Percentiles rank a stretch among this genome's conserved stretches.
These are phyloP conservation scores for Trachelus troglodyta DNA, from an alignment of 2,888 invertebrate genomes.

Conservation along the genomic window DNA sequence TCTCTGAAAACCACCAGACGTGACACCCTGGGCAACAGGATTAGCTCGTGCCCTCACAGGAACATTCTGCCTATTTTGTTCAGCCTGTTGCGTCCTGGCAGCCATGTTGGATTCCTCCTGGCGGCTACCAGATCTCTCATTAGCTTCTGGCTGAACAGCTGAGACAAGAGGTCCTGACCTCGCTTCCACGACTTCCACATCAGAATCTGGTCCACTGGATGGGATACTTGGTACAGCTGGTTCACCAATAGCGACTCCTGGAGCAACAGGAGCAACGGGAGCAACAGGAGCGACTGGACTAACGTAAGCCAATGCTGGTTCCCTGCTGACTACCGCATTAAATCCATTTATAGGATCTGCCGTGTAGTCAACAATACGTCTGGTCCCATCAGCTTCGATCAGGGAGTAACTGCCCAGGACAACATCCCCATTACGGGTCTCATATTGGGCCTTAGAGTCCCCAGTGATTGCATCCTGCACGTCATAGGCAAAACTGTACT, in stretches of 20 bases:
- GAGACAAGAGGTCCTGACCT: slow-evolving; percentile 44
- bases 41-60: slow-evolving; percentile 41
- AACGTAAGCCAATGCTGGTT: slow-evolving; percentile 58
- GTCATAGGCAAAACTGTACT: slow-evolving; percentile 58
- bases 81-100: neutral
- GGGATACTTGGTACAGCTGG: slow-evolving; percentile 44
- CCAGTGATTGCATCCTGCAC: slow-evolving; percentile 57
- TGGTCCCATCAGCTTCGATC: slow-evolving; percentile 57
- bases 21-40: slow-evolving; percentile 16
- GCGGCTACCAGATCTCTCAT: too few species aligned
- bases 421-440: slow-evolving; percentile 54
- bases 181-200: slow-evolving; percentile 59
- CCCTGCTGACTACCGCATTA: slow-evolving; percentile 62
- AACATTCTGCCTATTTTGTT: slow-evolving; percentile 10
- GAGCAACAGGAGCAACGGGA: slow-evolving; percentile 45
- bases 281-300: slow-evolving; percentile 52
- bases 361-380: slow-evolving; percentile 57
- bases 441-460: slow-evolving; percentile 59
- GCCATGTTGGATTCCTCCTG: neutral
- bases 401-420: slow-evolving; percentile 59
- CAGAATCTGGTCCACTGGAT: slow-evolving; percentile 57
- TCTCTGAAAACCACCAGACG: too few species aligned
- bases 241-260: slow-evolving; percentile 28
- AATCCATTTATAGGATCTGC: slow-evolving; percentile 58
- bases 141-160: slow-evolving; percentile 12